Evolutionary conservation across 2,888 invertebrate genomes (phyloP).

Genomic region (Sturmia bella): DNA sequence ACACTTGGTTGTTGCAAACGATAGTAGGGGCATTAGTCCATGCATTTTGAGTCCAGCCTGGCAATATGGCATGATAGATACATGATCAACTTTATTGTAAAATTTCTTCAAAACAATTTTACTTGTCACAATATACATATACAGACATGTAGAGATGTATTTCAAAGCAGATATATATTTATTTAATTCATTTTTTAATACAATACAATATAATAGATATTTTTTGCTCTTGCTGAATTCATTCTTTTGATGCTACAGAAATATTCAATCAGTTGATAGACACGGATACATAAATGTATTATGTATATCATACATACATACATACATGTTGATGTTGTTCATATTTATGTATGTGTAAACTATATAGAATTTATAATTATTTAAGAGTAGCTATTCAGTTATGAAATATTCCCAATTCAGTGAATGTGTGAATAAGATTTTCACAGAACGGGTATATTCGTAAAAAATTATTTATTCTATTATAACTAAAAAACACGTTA

Average conservation of each 20-base stretch:
- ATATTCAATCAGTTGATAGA: constrained; percentile 36
- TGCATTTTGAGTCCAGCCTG: too few species aligned
- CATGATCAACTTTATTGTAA: too few species aligned
- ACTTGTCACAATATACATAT: too few species aligned
- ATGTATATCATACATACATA: constrained; percentile 38
- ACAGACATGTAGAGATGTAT: constrained; percentile 10
- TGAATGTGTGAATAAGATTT: constrained; percentile 39
- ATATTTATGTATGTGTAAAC: constrained; percentile 21
- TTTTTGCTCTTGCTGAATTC: constrained; percentile 45
- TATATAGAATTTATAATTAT: too few species aligned
- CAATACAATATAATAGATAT: constrained; percentile 49
- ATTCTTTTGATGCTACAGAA: constrained; percentile 40
- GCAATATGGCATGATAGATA: too few species aligned
- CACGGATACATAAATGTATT: constrained; percentile 2
- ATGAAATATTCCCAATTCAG: constrained; percentile 26
- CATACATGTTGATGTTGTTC: constrained; percentile 6
- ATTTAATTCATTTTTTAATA: constrained; percentile 52
- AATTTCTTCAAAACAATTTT: too few species aligned
- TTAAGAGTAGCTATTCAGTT: constrained; percentile 4
- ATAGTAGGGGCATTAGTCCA: too few species aligned
- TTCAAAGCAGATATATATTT: constrained; percentile 64
- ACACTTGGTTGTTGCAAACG: too few species aligned
- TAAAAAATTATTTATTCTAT: constrained; percentile 54
- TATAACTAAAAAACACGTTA: constrained; percentile 51
- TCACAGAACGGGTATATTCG: constrained; percentile 26